Base-by-base conservation (phyloP, 1,140 invertebrate genomes). In the Solen grandis region DNA sequence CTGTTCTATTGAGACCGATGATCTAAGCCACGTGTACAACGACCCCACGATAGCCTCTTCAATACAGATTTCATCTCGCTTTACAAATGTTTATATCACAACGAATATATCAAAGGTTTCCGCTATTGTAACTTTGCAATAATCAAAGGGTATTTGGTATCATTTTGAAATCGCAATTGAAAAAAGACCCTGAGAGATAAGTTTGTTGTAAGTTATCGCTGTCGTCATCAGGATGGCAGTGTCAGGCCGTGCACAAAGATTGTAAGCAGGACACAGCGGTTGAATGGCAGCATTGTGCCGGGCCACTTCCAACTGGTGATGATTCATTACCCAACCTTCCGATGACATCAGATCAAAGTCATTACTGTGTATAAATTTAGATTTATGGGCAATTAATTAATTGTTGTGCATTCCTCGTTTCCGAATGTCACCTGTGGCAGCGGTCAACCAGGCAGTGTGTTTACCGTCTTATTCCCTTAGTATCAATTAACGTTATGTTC, bases 61-160 rank as follows among this genome's bases (percentile, higher is more conserved):
- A 72, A 72, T 35, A 72, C 52, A 52, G 36, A 38, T 46, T 27
- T 72, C 52, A 57, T 36, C 31, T 14, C 36, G 27, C 35, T 72
- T 50, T 57, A 50, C 29, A 14, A 62, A 16, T 13, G 33, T 35
- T 62, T 52, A 19, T 65, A 46, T 50, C 50, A 46, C 5, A 46
- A 50, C 50, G 36, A 65, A 65, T 41, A 35, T 68, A 68, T 68
- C 38, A 27, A 36, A 59, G 55, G 52, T 55, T 57, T 59, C 29
- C 69, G 52, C 52, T 14, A 5, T 36, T 27, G 13, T 29, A 52
- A 29, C 59, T 54, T 72, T 29, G 59, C 54, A 36, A 59, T 2
- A 72, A 57, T 72, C 69, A 54, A 72, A 72, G 35, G 69, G 69
- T 72, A 52, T 72, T 46, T 38, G 46, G 46, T 72, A 72, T 72